A percentile compares a stretch with the other conserved stretches of the same genome.
Conservation (phyloP, 2,113 vertebrate genomes). For the Poicephalus gulielmi region DNA sequence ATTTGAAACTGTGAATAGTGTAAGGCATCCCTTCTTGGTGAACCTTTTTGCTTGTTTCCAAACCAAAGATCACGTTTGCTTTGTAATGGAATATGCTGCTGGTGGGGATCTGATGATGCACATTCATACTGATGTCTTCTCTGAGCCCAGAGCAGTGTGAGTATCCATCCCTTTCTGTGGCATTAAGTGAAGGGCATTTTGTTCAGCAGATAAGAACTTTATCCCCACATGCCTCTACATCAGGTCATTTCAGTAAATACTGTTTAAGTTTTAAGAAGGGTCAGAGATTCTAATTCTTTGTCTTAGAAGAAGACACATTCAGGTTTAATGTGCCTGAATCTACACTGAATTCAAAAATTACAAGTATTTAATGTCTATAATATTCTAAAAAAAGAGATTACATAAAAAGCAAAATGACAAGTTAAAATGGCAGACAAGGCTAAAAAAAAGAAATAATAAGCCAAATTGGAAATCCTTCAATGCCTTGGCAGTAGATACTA, state of each 20-base stretch:
- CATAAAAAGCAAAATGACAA: not conserved
- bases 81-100: constrained; percentile 99
- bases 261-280: not conserved
- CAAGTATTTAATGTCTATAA: not conserved
- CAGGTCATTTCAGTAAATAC: not conserved
- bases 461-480: not conserved
- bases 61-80: constrained; percentile 97
- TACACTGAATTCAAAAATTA: not conserved
- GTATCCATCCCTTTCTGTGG: constrained; percentile 56
- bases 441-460: not conserved
- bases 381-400: not conserved
- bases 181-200: not conserved
- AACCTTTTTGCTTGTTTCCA: constrained; percentile 99
- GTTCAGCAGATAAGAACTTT: not conserved
- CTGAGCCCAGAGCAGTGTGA: constrained; percentile 96
- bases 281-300: not conserved
- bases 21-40: constrained; percentile 98
- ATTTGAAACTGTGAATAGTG: constrained; percentile 98
- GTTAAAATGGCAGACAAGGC: not conserved
- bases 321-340: not conserved
- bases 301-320: not conserved
- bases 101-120: constrained; percentile 99
- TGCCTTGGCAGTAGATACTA: not conserved
- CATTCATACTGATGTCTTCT: constrained; percentile 98
- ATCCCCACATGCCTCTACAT: not conserved